Evolutionary conservation across 2,113 vertebrate species (phyloP).

Genomic region (Aspiorhynchus laticeps): DNA sequence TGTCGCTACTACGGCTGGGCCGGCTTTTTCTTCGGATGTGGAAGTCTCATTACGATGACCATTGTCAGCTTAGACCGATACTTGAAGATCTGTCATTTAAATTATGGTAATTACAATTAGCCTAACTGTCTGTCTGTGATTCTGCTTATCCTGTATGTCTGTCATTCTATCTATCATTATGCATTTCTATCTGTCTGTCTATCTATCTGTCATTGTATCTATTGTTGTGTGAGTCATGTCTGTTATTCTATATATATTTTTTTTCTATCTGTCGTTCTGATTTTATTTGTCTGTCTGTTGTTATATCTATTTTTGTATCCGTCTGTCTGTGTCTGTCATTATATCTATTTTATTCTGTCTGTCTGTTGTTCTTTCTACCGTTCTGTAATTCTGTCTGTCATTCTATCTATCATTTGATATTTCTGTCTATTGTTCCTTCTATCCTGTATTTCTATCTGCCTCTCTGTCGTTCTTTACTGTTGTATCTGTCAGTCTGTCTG

Average conservation of each 20-base stretch:
- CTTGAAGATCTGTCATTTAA: conserved; percentile 92
- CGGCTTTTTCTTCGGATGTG: conserved; percentile 94
- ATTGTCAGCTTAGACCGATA: conserved; percentile 93
- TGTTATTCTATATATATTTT: neutral
- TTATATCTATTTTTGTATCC: neutral
- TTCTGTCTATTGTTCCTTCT: no score
- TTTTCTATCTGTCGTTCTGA: neutral
- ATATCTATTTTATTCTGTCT: neutral
- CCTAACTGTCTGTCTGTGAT: neutral
- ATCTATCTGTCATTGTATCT: neutral
- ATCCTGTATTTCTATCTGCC: no score
- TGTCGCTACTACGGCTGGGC: conserved; percentile 93
- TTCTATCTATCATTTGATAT: no score
- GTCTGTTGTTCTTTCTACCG: neutral
- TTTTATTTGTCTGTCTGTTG: neutral
- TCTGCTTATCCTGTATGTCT: neutral
- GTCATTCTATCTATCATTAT: neutral
- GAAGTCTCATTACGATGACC: conserved; percentile 94
- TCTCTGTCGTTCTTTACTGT: neutral
- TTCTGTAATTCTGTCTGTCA: neutral
- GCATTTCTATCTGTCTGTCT: neutral
- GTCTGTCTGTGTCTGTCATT: neutral
- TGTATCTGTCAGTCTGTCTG: no score
- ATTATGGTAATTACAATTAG: conserved; percentile 79
- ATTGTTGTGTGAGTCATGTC: neutral